Conservation (phyloP, 2,797 vertebrate genomes). For the Tokudaia muenninki region DNA sequence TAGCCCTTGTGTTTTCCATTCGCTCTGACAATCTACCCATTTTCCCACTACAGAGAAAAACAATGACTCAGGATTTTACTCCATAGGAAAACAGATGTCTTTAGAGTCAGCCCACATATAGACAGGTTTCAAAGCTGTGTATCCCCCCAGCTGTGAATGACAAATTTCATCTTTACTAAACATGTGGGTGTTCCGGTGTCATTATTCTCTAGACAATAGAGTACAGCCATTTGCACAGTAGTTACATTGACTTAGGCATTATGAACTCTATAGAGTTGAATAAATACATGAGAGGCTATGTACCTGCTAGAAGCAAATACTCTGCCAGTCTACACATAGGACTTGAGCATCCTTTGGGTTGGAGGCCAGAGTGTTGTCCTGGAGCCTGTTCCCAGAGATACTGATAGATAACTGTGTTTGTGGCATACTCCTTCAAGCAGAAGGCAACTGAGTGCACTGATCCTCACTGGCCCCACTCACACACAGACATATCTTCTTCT, state of each 20-base stretch:
- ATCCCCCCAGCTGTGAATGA: not conserved
- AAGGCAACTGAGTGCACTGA: not conserved
- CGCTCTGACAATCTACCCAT: constrained; percentile 31
- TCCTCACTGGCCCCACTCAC: not conserved
- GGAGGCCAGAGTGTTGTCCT: not conserved
- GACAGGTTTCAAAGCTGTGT: not conserved
- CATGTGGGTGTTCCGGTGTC: not conserved
- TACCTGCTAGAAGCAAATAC: not conserved
- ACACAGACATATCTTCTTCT: not conserved
- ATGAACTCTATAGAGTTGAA: not conserved
- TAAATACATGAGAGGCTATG: not conserved
- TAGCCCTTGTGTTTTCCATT: not conserved
- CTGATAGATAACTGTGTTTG: not conserved
- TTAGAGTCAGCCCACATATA: not conserved
- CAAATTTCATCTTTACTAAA: not conserved
- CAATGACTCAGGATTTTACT: not conserved
- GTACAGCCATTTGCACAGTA: not conserved
- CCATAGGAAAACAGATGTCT: not conserved
- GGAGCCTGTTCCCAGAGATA: not conserved
- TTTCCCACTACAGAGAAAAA: not conserved
- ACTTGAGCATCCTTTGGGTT: not conserved
- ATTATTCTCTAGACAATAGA: not conserved
- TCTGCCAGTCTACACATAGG: not conserved
- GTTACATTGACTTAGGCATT: not conserved
- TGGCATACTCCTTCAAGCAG: not conserved